These are phyloP conservation scores for Diplazon laetatorius DNA, from an alignment of 2,888 invertebrate genomes.

Conservation along the genomic window DNA sequence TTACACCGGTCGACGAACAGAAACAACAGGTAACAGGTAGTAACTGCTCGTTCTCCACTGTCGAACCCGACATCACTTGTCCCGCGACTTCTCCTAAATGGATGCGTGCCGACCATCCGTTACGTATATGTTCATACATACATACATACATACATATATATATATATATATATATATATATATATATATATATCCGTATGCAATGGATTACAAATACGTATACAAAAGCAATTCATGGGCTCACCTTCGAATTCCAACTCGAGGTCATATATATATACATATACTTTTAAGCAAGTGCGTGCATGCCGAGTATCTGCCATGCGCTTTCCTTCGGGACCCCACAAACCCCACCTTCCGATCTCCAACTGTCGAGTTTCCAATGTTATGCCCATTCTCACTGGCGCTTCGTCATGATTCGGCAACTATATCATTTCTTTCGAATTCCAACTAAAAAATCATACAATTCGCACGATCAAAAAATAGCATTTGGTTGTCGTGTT, in stretches of 20 bases:
- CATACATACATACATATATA: conserved; percentile 34
- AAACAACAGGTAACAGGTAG: conserved; percentile 77
- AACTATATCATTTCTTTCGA: conserved; percentile 23
- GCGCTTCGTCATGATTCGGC: conserved; percentile 30
- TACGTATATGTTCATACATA: conserved; percentile 58
- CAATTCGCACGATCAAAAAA: no score
- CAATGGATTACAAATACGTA: conserved; percentile 26
- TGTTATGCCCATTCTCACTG: conserved; percentile 51
- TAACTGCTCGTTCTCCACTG: conserved; percentile 62
- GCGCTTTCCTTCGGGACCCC: conserved; percentile 59
- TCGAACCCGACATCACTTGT: conserved; percentile 68
- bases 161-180: conserved; percentile 40
- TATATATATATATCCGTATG: not conserved
- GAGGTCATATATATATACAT: conserved; percentile 11
- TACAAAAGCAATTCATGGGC: conserved; percentile 25
- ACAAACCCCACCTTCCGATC: conserved; percentile 65
- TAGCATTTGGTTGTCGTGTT: no score
- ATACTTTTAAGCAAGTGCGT: conserved; percentile 52
- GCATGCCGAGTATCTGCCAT: conserved; percentile 57
- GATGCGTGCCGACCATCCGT: conserved; percentile 71
- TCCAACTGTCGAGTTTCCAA: conserved; percentile 69
- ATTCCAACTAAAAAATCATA: conserved; percentile 1
- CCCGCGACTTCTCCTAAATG: conserved; percentile 62
- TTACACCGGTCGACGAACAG: conserved; percentile 71
- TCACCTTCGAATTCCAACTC: conserved; percentile 14